These are phyloP conservation scores for Drosophila pallidifrons DNA, from an alignment of 1,140 invertebrate genomes.

Conservation along the genomic window DNA sequence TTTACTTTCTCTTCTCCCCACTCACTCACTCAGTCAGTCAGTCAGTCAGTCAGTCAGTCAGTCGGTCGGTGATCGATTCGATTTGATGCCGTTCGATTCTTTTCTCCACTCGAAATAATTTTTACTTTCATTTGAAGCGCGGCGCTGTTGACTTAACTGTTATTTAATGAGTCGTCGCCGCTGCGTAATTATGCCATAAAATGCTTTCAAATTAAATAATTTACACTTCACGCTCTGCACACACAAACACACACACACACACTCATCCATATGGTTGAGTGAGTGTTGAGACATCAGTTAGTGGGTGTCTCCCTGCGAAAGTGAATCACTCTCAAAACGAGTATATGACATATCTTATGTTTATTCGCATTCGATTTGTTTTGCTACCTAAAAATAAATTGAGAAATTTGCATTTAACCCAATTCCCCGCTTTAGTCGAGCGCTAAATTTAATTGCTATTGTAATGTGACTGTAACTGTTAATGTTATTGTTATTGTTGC, in stretches of 20 bases:
- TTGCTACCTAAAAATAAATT: conserved; percentile 31
- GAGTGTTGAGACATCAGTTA: conserved; percentile 1
- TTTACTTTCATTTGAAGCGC: conserved; percentile 66
- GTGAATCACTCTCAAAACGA: conserved; percentile 35
- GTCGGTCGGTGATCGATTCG: neutral
- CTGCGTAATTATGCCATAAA: conserved; percentile 70
- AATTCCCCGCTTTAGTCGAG: conserved; percentile 9
- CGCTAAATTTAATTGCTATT: conserved; percentile 34
- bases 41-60: too few species aligned
- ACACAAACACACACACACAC: conserved; percentile 2
- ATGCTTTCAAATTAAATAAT: conserved; percentile 75
- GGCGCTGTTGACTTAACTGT: conserved; percentile 53
- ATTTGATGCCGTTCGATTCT: conserved; percentile 20
- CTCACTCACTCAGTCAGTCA: neutral
- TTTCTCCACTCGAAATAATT: conserved; percentile 30
- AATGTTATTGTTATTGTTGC: conserved; percentile 30
- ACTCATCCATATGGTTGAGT: neutral
- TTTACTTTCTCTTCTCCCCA: conserved; percentile 41
- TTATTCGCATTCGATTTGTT: conserved; percentile 19
- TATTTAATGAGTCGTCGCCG: conserved; percentile 64
- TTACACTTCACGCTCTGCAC: conserved; percentile 55
- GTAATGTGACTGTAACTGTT: conserved; percentile 8
- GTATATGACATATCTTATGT: neutral
- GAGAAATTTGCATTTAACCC: conserved; percentile 29
- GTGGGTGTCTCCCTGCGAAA: conserved; percentile 18